Evolutionary conservation across 2,888 invertebrate genomes (phyloP).

Genomic region (Iselma pallidipennis): DNA sequence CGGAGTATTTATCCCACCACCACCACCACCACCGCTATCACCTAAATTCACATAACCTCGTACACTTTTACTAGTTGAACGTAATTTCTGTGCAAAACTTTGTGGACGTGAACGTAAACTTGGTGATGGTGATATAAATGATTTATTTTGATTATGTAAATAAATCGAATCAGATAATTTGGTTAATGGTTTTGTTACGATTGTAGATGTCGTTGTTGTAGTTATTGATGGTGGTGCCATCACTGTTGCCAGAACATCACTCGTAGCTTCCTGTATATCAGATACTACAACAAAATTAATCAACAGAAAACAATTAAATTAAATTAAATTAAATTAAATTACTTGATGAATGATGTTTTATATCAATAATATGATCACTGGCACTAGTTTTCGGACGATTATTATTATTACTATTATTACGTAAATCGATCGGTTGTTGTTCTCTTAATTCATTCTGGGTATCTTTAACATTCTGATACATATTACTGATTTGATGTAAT

Average conservation of each 20-base stretch:
- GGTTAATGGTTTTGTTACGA: not conserved
- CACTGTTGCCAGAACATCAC: not conserved
- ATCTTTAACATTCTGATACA: constrained; percentile 97
- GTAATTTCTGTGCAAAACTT: constrained; percentile 84
- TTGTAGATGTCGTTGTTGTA: not conserved
- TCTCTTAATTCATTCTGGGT: constrained; percentile 88
- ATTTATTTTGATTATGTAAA: constrained; percentile 42
- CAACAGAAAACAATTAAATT: not conserved
- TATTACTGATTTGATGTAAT: constrained; percentile 94
- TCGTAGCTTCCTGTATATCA: constrained; percentile 65
- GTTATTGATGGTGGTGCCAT: not conserved
- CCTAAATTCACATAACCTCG: constrained; percentile 84
- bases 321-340: constrained; percentile 24
- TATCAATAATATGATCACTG: constrained; percentile 55
- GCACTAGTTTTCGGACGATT: constrained; percentile 52
- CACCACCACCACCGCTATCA: too few relatives aligned
- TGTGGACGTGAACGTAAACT: constrained; percentile 71
- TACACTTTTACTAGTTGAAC: constrained; percentile 83
- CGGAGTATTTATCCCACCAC: constrained; percentile 72
- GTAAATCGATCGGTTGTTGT: constrained; percentile 61
- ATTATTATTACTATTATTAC: too few relatives aligned
- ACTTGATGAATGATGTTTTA: constrained; percentile 67
- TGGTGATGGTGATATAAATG: constrained; percentile 61
- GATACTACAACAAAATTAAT: constrained; percentile 56
- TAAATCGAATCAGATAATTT: too few relatives aligned